These are phyloP conservation scores for Cephus runcator DNA, from an alignment of 2,888 invertebrate genomes.

Conservation along the genomic window DNA sequence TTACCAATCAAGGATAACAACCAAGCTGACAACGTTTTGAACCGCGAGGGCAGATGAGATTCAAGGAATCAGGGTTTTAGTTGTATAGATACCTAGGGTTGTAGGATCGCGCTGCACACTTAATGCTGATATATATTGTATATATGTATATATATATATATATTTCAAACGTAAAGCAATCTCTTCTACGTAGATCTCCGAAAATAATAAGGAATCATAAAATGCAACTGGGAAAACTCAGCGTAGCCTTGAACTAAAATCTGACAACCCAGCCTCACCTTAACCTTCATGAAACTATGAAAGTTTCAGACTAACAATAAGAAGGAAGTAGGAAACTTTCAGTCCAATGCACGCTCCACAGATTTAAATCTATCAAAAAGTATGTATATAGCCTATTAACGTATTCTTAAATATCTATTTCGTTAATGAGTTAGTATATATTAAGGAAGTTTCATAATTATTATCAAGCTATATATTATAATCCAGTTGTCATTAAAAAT, in stretches of 20 bases:
- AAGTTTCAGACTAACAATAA: not conserved
- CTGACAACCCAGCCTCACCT: not conserved
- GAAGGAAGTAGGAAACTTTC: not conserved
- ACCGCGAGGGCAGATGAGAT: not conserved
- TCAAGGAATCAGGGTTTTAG: not conserved
- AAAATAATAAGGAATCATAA: not conserved
- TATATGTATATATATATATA: not conserved
- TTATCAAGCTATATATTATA: not conserved
- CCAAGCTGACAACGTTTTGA: not conserved
- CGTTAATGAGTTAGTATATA: not conserved
- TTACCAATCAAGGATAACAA: constrained; percentile 40
- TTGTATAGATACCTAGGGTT: not conserved
- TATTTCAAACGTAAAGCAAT: not conserved
- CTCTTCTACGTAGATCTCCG: not conserved
- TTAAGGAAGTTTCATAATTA: not conserved
- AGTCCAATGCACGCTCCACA: not conserved
- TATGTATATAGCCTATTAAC: not conserved
- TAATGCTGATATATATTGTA: not conserved
- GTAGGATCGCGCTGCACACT: not conserved
- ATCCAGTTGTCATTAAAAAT: not conserved
- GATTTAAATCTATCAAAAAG: not conserved
- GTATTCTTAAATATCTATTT: not conserved
- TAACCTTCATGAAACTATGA: not conserved
- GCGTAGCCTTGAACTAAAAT: not conserved
- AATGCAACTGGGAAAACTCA: not conserved